Percentiles rank a stretch among this genome's conserved stretches.
phyloP scores from a whole-genome alignment of 2,888 invertebrate genomes.

The Protonemura montana region DNA sequence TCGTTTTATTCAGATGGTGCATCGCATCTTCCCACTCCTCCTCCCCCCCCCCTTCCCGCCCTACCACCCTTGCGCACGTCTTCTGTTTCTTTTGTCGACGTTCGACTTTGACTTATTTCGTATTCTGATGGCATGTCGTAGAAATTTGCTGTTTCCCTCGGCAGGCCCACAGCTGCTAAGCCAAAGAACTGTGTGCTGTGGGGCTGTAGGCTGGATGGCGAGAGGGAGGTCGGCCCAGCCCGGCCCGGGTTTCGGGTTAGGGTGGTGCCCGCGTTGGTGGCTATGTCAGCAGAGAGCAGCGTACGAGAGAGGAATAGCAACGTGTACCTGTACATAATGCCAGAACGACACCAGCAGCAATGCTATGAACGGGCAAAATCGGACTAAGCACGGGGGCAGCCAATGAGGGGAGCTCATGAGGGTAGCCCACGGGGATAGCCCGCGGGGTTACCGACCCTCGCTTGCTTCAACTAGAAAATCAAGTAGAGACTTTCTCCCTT shows the following conservation, averaged over 20 bases:
- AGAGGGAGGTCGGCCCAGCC: not conserved
- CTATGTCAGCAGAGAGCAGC: constrained; percentile 46
- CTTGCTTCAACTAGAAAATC: too few species aligned
- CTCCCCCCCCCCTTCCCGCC: not conserved
- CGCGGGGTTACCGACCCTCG: too few species aligned
- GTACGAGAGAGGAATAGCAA: constrained; percentile 46
- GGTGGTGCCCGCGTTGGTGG: constrained; percentile 26
- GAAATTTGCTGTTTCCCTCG: constrained; percentile 46
- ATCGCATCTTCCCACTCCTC: not conserved
- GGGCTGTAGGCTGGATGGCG: not conserved
- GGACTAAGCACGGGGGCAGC: too few species aligned
- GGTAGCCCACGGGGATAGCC: too few species aligned
- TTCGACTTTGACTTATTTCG: constrained; percentile 43
- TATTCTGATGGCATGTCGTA: constrained; percentile 42
- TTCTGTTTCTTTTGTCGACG: not conserved
- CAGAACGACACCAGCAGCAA: too few species aligned
- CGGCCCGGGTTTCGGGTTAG: too few species aligned
- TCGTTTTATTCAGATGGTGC: not conserved
- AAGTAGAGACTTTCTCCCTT: too few species aligned
- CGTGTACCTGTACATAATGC: not conserved
- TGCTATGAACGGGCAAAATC: too few species aligned
- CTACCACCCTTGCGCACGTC: not conserved
- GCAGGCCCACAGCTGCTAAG: constrained; percentile 40
- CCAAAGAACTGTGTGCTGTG: not conserved
- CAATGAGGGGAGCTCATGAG: too few species aligned